Evolutionary conservation across 2,888 invertebrate species (phyloP), one percentile per base, ranked within the genome.

Genomic region (Fissipunctia ypsillon): DNA sequence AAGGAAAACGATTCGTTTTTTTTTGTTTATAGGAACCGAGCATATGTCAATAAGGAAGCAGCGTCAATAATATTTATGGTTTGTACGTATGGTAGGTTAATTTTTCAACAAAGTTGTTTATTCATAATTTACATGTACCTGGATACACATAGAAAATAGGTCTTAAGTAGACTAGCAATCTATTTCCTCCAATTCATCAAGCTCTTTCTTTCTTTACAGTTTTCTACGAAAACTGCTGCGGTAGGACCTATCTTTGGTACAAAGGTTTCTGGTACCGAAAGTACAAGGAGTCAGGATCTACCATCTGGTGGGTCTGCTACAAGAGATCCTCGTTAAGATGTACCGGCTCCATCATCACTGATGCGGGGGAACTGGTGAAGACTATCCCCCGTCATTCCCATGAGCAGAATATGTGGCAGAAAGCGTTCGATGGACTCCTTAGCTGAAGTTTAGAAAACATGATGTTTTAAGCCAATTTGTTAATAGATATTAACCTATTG

Each of bases 261-360:
- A 81, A 82, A 67, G 75, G 80, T 0, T 86, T 85, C 64, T 88
- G 89, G 80, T 91, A 88, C 69, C 87, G 85, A 31, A 85, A 89
- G 63, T 86, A 84, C 2, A 86, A 87, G 9, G 81, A 74, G 6
- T 83, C 85, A 28, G 88, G 87, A 1, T 38, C 70, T 35, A 91
- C 88, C 16, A 87, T 86, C 25, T 87, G 90, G 88, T 92, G 91
- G 92, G 86, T 88, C 14, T 92, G 91, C 69, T 85, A 89, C 63
- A 90, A 90, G 75, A 80, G 89, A 6, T 84, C 88, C 5, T 81
- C 85, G 5, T 78, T 79, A 7, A 86, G 83, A 19, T 91, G 92
- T 60, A 86, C 83, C 1, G 90, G 90, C 0, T 87, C 88, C 38
- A 73, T 90, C 52, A 84, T 86, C 69, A 91, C 90, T 6, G 64